Conservation (phyloP, 1,140 invertebrate species). For the Drosophila lowei region DNA sequence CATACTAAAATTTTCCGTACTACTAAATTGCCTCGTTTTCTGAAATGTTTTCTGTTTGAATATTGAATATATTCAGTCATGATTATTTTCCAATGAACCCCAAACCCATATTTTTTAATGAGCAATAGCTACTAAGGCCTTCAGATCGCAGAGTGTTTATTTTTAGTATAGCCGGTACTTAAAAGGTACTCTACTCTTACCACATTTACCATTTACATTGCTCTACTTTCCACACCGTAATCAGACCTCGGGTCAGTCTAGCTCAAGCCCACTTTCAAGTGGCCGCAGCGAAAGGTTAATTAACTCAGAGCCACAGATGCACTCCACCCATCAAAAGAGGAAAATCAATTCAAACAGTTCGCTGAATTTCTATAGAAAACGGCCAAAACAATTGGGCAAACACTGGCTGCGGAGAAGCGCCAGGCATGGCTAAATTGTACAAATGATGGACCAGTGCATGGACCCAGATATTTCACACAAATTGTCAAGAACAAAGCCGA, state of each 20-base stretch:
- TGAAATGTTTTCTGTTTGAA: no score
- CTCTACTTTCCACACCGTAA: slow-evolving; percentile 33
- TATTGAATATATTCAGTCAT: no score
- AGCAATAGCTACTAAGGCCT: no score
- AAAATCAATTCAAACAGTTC: slow-evolving; percentile 72
- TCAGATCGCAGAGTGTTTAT: no score
- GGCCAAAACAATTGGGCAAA: slow-evolving; percentile 65
- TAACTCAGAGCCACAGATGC: slow-evolving; percentile 36
- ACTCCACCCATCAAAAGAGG: slow-evolving; percentile 5
- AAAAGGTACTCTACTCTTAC: slow-evolving; percentile 3
- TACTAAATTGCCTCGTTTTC: no score
- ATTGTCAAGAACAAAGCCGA: slow-evolving; percentile 55
- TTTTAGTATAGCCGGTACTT: no score
- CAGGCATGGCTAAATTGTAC: slow-evolving; percentile 73
- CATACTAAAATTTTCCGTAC: no score
- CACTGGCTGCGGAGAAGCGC: slow-evolving; percentile 43
- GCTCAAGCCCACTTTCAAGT: slow-evolving; percentile 64
- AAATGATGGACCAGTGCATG: slow-evolving; percentile 55
- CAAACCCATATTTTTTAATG: no score
- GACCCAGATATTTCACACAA: slow-evolving; percentile 58
- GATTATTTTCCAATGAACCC: no score
- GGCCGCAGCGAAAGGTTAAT: slow-evolving; percentile 77
- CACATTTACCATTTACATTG: neutral
- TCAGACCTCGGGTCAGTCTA: neutral
- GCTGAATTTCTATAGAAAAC: slow-evolving; percentile 66